Percentiles rank a stretch among this genome's conserved stretches.
These are phyloP conservation scores for Ceraclea dissimilis DNA, from an alignment of 2,888 invertebrate genomes.

Conservation along the genomic window DNA sequence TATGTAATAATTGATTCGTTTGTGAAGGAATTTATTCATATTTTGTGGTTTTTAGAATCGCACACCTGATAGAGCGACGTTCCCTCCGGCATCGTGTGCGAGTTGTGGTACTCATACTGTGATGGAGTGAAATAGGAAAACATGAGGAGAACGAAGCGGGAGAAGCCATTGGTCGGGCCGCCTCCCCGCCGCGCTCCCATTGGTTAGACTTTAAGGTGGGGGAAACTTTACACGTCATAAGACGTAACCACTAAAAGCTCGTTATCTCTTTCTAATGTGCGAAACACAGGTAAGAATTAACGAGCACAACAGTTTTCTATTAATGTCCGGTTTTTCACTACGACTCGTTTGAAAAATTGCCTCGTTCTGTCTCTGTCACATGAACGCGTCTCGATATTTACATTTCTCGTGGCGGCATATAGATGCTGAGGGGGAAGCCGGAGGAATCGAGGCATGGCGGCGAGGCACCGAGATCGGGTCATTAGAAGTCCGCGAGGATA, in stretches of 20 bases:
- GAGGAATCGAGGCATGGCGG: slow-evolving; percentile 50
- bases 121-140: neutral
- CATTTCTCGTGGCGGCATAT: slow-evolving; percentile 34
- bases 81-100: too few species aligned
- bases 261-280: slow-evolving; percentile 52
- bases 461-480: slow-evolving; percentile 41
- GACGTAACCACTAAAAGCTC: slow-evolving; percentile 50
- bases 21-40: too few species aligned
- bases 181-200: slow-evolving; percentile 6
- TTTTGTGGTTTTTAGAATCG: too few species aligned
- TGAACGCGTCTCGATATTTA: slow-evolving; percentile 23
- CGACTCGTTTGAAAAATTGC: slow-evolving; percentile 16
- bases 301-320: slow-evolving; percentile 35
- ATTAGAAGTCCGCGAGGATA: slow-evolving; percentile 25
- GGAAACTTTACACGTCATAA: slow-evolving; percentile 46
- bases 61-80: too few species aligned
- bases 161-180: slow-evolving; percentile 12
- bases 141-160: slow-evolving; percentile 7
- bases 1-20: too few species aligned
- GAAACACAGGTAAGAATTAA: slow-evolving; percentile 50
- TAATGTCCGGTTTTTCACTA: slow-evolving; percentile 20
- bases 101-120: too few species aligned
- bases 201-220: slow-evolving; percentile 32
- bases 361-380: slow-evolving; percentile 32
- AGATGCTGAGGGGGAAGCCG: slow-evolving; percentile 29